A percentile compares a stretch with the other conserved stretches of the same genome.
Evolutionary conservation across 1,140 invertebrate genomes (phyloP).

Genomic region (Trypoxylus dichotomus): DNA sequence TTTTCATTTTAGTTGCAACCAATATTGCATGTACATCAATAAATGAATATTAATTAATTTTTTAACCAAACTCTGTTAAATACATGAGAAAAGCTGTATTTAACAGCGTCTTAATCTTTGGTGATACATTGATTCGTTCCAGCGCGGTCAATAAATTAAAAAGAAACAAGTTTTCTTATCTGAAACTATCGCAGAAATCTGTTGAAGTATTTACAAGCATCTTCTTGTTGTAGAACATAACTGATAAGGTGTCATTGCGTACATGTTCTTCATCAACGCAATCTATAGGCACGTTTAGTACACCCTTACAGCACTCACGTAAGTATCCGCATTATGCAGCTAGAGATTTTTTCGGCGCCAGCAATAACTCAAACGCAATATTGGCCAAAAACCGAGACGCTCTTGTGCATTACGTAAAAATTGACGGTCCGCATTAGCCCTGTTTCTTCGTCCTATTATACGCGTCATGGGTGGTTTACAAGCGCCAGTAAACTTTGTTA

Average conservation of each 20-base stretch:
- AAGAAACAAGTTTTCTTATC: too few species aligned
- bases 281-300: background rate
- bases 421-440: background rate
- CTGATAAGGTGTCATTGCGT: background rate
- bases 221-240: background rate
- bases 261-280: background rate
- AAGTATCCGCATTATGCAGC: background rate
- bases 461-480: constrained; percentile 22
- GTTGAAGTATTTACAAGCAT: background rate
- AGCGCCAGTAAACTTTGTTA: constrained; percentile 24
- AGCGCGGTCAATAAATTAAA: too few species aligned
- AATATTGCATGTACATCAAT: too few species aligned
- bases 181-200: background rate
- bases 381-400: background rate
- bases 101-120: too few species aligned
- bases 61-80: too few species aligned
- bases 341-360: background rate
- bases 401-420: background rate
- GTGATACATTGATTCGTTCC: too few species aligned
- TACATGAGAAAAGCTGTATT: too few species aligned
- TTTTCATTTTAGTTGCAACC: too few species aligned
- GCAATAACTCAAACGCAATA: constrained; percentile 15
- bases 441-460: background rate
- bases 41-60: too few species aligned
- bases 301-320: background rate